These are phyloP conservation scores for Dichetophora obliterata DNA, from an alignment of 2,888 invertebrate species.

Conservation along the genomic window DNA sequence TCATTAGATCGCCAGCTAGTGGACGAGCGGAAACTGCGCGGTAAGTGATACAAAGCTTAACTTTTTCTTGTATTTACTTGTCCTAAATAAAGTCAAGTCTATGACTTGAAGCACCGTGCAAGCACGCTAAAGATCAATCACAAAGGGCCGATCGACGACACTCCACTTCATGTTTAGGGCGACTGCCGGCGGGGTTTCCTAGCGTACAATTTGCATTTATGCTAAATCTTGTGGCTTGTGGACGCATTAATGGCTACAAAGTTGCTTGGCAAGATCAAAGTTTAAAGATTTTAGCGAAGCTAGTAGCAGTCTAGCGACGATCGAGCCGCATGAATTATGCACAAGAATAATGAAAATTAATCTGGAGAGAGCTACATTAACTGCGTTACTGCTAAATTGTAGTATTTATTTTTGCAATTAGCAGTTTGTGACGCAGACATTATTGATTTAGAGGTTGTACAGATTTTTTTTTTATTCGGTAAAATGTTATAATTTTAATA, in stretches of 20 bases:
- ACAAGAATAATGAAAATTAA: neutral
- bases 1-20: constrained; percentile 92
- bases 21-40: constrained; percentile 95
- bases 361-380: no score
- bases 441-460: no score
- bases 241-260: constrained; percentile 7
- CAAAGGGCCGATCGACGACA: constrained; percentile 6
- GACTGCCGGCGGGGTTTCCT: neutral
- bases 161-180: neutral
- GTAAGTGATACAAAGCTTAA: constrained; percentile 73
- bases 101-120: neutral
- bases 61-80: neutral
- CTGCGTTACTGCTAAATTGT: no score
- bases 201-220: constrained; percentile 23
- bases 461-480: no score
- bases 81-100: neutral
- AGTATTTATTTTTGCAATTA: no score
- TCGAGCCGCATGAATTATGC: neutral
- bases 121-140: constrained; percentile 22
- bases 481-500: no score
- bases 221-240: constrained; percentile 13
- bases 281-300: neutral
- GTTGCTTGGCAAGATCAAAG: neutral
- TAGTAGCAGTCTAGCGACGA: neutral
- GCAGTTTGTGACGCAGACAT: no score